phyloP scores from a whole-genome alignment of 2,888 invertebrate species.

The Arctia plantaginis region DNA sequence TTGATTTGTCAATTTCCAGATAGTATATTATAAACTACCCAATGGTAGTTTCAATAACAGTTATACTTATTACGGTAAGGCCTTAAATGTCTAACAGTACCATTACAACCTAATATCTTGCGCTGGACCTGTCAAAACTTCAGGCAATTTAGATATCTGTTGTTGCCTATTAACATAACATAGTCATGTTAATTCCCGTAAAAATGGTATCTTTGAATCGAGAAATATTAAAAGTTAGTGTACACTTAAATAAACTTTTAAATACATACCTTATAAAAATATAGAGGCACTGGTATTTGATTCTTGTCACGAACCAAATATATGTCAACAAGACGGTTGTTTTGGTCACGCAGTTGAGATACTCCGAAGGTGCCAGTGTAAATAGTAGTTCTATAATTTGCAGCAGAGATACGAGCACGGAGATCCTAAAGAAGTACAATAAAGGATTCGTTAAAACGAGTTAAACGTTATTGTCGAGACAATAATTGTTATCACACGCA shows the following conservation, averaged over 20 bases:
- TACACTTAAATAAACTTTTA: not conserved
- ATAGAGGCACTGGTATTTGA: conserved; percentile 77
- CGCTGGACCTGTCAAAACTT: too few relatives aligned
- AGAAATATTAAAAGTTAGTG: not conserved
- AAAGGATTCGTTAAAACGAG: not conserved
- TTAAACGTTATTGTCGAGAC: too few relatives aligned
- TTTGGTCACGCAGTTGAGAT: conserved; percentile 83
- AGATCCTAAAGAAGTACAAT: conserved; percentile 61
- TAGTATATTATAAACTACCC: too few relatives aligned
- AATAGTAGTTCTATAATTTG: conserved; percentile 74
- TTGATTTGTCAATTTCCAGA: too few relatives aligned
- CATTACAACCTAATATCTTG: too few relatives aligned
- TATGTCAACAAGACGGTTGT: conserved; percentile 73
- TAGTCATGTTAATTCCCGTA: too few relatives aligned
- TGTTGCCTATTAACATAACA: too few relatives aligned
- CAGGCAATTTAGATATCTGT: too few relatives aligned
- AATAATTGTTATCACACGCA: not conserved
- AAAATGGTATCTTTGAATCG: too few relatives aligned
- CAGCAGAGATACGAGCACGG: conserved; percentile 71
- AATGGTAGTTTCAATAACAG: too few relatives aligned
- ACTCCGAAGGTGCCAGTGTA: conserved; percentile 88
- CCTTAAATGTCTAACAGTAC: too few relatives aligned
- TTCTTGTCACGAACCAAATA: conserved; percentile 71
- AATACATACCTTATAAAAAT: conserved; percentile 75
- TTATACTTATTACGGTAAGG: too few relatives aligned